Base-by-base conservation (phyloP, 1,140 invertebrate genomes). In the Adoxophyes honmai region DNA sequence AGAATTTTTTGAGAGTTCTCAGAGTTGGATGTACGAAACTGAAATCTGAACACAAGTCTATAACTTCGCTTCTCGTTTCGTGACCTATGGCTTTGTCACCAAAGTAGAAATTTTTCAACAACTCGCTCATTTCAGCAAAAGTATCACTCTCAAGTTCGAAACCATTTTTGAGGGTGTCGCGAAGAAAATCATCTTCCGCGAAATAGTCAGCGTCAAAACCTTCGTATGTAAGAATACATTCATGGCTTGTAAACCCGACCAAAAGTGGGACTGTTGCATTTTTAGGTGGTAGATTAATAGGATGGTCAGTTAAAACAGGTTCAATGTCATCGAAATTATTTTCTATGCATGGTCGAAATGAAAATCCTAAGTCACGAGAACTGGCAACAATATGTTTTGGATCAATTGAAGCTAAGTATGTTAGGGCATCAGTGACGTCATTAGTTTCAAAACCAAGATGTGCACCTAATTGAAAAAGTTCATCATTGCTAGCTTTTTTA, bases 221-320 rank as follows among this genome's bases (percentile, higher is more conserved):
- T 0, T 11, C 37, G 55, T 62, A 61, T 4, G 8, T 35, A 44
- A 9, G 1, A 4, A 75, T 16, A 10, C n/a, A 42, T 62, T 81
- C 78, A 6, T 68, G 37, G 13, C 55, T 60, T 34, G 63, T 81
- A 7, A 66, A 66, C 35, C 76, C 78, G 0, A 71, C 52, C 34
- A 81, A 58, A 39, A 79, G 57, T 1, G 68, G 57, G 3, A 66
- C 60, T 18, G n/a, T n/a, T n/a, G n/a, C n/a, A n/a, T 68, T 68
- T 34, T 52, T 60, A 14, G 64, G 35, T 63, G 66, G 34, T 8
- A 66, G n/a, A 42, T 66, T 66, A 9, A 64, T 51, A 4, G 70
- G 64, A 36, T 75, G 55, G n/a, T 77, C 70, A 11, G 52, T 55
- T 21, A 81, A 51, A n/a, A 79, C 67, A 11, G 28, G 67, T 38